These are phyloP conservation scores for Strongylocentrotus purpuratus DNA, from an alignment of 35 echinoderm and acorn worm species.

Conservation along the genomic window DNA sequence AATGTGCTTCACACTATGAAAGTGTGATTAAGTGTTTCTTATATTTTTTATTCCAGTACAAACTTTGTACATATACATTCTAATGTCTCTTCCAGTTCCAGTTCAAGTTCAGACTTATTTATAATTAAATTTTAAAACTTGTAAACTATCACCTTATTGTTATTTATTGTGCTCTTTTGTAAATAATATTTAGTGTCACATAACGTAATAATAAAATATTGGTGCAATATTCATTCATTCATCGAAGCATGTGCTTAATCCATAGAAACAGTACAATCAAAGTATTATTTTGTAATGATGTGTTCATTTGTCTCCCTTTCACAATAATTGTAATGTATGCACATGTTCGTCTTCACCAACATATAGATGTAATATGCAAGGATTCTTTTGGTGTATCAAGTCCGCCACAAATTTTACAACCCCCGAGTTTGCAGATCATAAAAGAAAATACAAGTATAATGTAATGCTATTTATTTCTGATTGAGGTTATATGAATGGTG, in stretches of 20 bases:
- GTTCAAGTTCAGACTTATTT: too few relatives aligned
- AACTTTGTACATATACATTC: too few relatives aligned
- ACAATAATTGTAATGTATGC: not conserved
- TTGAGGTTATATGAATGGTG: too few relatives aligned
- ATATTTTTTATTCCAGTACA: too few relatives aligned
- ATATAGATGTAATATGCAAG: not conserved
- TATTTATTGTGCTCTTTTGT: not conserved
- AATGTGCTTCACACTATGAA: too few relatives aligned
- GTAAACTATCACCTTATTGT: too few relatives aligned
- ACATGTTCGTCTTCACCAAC: not conserved
- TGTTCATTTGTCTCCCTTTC: not conserved
- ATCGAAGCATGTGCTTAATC: not conserved
- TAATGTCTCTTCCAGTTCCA: too few relatives aligned
- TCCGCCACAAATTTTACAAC: not conserved
- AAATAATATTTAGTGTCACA: not conserved
- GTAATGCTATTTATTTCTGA: too few relatives aligned
- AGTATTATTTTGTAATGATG: not conserved
- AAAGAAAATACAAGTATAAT: too few relatives aligned
- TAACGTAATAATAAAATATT: not conserved
- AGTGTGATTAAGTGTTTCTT: too few relatives aligned
- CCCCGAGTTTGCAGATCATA: too few relatives aligned
- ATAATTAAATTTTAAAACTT: too few relatives aligned
- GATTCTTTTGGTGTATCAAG: not conserved
- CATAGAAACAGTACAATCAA: constrained; percentile 4
- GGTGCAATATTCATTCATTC: not conserved